These are phyloP conservation scores for Magallana angulata DNA, from an alignment of 1,140 invertebrate species.

Conservation along the genomic window DNA sequence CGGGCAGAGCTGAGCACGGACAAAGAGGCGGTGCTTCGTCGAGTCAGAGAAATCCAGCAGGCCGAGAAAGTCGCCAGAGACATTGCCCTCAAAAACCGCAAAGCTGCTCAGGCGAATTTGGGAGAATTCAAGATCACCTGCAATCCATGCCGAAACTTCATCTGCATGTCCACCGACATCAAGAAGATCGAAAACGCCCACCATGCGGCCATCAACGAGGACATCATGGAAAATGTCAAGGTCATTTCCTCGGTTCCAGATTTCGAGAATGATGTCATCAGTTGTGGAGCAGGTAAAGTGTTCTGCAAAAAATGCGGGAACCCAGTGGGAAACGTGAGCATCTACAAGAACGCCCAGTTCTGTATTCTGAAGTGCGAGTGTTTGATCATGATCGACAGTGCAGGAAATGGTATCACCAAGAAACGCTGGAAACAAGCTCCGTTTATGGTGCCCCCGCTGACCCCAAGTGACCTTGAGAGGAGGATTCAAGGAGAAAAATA, in stretches of 20 bases:
- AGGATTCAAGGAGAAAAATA: conserved; percentile 39
- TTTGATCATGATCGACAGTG: conserved; percentile 60
- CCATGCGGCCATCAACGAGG: conserved; percentile 60
- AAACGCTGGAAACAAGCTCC: conserved; percentile 66
- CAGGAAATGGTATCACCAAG: conserved; percentile 46
- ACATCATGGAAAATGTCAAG: conserved; percentile 53
- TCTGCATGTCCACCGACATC: conserved; percentile 67
- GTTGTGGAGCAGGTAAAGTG: conserved; percentile 60
- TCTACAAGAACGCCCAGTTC: conserved; percentile 59
- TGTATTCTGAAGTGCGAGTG: conserved; percentile 67
- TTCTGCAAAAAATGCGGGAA: conserved; percentile 66
- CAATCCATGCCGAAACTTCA: conserved; percentile 65
- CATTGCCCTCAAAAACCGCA: conserved; percentile 38
- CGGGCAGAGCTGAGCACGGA: conserved; percentile 43
- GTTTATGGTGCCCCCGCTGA: conserved; percentile 52
- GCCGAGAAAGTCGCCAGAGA: conserved; percentile 59
- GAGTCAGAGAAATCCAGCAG: conserved; percentile 60
- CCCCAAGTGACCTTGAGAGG: conserved; percentile 49
- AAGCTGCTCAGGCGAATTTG: conserved; percentile 40
- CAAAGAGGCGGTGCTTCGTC: conserved; percentile 34
- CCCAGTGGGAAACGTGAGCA: conserved; percentile 66
- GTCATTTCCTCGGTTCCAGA: conserved; percentile 32
- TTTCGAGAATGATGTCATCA: conserved; percentile 47
- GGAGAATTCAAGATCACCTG: conserved; percentile 68
- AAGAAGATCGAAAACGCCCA: conserved; percentile 65